phyloP scores from a whole-genome alignment of 2,113 vertebrate genomes.

The Hiodon alosoides region DNA sequence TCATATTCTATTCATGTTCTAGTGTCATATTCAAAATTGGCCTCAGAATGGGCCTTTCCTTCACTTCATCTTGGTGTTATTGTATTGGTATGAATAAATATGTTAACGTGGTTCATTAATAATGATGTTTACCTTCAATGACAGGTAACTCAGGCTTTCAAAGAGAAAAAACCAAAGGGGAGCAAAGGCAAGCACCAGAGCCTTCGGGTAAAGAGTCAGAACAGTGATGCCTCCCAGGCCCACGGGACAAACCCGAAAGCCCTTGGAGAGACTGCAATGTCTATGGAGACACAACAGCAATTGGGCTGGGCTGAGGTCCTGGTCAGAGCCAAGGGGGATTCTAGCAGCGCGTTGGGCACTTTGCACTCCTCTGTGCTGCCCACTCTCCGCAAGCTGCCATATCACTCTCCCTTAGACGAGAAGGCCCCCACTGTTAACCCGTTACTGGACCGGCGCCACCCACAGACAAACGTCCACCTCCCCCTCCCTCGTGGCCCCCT shows the following conservation, averaged over 20 bases:
- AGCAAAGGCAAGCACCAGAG: constrained; percentile 15
- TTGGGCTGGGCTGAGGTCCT: constrained; percentile 23
- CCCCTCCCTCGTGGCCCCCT: constrained; percentile 23
- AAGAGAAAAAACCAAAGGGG: constrained; percentile 33
- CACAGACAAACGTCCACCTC: constrained; percentile 17
- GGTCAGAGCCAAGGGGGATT: constrained; percentile 10
- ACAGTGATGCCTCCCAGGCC: background rate
- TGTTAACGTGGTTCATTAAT: background rate
- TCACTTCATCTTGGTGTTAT: background rate
- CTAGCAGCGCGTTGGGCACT: background rate
- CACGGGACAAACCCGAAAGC: background rate
- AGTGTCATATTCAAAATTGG: background rate
- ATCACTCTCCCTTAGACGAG: background rate
- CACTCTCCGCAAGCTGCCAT: background rate
- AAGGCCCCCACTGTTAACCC: constrained; percentile 29
- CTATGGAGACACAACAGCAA: background rate
- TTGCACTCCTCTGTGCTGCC: background rate
- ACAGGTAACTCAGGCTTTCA: constrained; percentile 36
- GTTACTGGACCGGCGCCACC: constrained; percentile 26
- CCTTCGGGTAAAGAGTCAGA: background rate
- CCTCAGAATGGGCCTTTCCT: background rate
- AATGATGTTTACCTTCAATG: constrained; percentile 16
- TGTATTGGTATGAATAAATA: background rate
- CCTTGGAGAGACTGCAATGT: background rate
- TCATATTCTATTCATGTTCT: background rate